phyloP scores from a whole-genome alignment of 2,797 vertebrate genomes.

The Alectoris magna region DNA sequence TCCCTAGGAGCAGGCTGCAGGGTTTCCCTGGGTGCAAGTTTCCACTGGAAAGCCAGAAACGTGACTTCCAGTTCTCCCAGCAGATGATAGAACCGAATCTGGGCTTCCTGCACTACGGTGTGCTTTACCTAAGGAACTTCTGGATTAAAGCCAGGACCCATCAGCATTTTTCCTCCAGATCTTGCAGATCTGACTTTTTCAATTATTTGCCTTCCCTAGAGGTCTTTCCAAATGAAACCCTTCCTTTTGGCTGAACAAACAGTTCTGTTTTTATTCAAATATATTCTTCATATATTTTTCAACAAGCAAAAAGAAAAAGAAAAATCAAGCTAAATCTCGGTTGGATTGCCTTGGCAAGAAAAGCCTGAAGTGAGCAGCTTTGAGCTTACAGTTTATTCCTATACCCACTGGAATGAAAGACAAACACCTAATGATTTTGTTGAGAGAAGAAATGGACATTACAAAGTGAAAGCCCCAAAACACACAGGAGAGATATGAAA shows the following conservation, averaged over 20 bases:
- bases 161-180: background rate
- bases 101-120: background rate
- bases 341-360: background rate
- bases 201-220: background rate
- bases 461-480: background rate
- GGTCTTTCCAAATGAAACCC: background rate
- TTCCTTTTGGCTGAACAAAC: background rate
- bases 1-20: background rate
- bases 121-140: background rate
- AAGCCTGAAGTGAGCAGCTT: background rate
- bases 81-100: background rate
- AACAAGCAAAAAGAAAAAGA: background rate
- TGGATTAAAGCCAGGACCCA: background rate
- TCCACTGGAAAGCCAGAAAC: background rate
- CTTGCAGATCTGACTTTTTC: background rate
- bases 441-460: background rate
- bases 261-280: background rate
- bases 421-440: background rate
- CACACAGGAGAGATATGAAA: background rate
- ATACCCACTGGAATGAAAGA: background rate
- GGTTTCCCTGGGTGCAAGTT: background rate
- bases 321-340: background rate
- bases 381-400: background rate
- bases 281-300: background rate
- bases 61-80: background rate